Evolutionary conservation across 2,113 vertebrate species (phyloP).

Genomic region (Grammomys surdaster): DNA sequence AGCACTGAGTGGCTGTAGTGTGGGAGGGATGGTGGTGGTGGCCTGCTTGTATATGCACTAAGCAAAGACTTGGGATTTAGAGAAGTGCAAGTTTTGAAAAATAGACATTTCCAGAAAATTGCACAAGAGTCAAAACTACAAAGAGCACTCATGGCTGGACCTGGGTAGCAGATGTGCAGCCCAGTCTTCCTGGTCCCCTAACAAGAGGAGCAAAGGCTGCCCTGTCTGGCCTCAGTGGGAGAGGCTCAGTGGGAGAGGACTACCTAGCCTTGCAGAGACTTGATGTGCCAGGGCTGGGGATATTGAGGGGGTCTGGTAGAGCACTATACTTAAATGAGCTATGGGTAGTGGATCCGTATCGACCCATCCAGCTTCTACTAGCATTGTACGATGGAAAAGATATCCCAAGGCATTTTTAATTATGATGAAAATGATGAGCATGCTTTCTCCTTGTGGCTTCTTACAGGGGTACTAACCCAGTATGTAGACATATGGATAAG

Average conservation of each 20-base stretch:
- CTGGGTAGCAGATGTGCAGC: too few relatives aligned
- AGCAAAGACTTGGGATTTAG: constrained; percentile 30
- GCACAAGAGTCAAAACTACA: neutral
- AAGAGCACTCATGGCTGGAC: neutral
- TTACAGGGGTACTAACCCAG: neutral
- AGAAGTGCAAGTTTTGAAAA: neutral
- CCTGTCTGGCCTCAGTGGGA: too few relatives aligned
- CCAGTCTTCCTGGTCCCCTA: too few relatives aligned
- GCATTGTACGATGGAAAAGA: neutral
- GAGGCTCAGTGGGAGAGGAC: too few relatives aligned
- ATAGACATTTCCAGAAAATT: constrained; percentile 24
- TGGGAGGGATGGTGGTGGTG: too few relatives aligned
- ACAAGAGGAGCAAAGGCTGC: too few relatives aligned
- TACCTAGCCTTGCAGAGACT: too few relatives aligned
- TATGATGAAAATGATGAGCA: constrained; percentile 35
- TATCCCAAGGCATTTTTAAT: neutral
- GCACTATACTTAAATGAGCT: constrained; percentile 9
- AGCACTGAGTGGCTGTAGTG: rapidly evolving
- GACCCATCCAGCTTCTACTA: neutral
- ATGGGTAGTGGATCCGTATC: neutral
- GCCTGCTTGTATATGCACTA: neutral
- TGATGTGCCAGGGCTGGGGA: too few relatives aligned
- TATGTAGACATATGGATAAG: neutral
- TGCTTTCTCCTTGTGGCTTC: neutral
- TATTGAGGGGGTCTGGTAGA: neutral